Base-by-base conservation (phyloP, 2,797 vertebrate genomes). In the Lophius americanus region DNA sequence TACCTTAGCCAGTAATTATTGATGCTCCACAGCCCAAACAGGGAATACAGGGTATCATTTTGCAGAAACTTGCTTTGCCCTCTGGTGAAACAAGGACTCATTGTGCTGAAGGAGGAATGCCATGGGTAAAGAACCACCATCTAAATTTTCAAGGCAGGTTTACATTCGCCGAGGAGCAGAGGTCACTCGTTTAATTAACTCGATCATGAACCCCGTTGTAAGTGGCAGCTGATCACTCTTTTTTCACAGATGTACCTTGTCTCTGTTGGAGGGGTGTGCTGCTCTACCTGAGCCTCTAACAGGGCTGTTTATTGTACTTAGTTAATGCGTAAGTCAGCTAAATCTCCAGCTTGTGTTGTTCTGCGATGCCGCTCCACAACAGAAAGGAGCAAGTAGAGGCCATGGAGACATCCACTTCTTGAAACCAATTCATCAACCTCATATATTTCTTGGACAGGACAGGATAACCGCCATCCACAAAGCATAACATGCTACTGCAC, bases 401-500 rank as follows among this genome's bases (percentile, higher is more conserved):
- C 49, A 46, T 55, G 46, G 51, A 75, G 74, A 85, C 70, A 77
- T 64, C 68, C 63, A 49, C 79, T 79, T 80, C 81, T 85, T 88
- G 76, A 86, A 73, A 85, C 79, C 75, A 59, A 68, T 85, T 77
- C 69, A 68, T 88, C 83, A 85, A 72, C 66, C 70, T 69, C 46
- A 67, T 91, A 81, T 93, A 52, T 90, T 86, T 92, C 82, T 92
- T 92, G 92, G 90, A 89, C 65, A 0, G 44, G 48, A 36, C 49
- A 7, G 13, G 11, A 64, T 80, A 86, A 91, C 92, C 90, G 51
- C 89, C 78, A 23, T 92, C 87, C 85, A 36, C 86, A 78, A 88
- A 89, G 81, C 83, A 90, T 84, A 91, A 92, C 86, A 89, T 81
- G 85, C 85, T 87, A 87, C 89, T 60, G 82, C 87, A 86, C 78